Evolutionary conservation across 2,888 invertebrate species (phyloP).

Genomic region (Pterostichus niger): DNA sequence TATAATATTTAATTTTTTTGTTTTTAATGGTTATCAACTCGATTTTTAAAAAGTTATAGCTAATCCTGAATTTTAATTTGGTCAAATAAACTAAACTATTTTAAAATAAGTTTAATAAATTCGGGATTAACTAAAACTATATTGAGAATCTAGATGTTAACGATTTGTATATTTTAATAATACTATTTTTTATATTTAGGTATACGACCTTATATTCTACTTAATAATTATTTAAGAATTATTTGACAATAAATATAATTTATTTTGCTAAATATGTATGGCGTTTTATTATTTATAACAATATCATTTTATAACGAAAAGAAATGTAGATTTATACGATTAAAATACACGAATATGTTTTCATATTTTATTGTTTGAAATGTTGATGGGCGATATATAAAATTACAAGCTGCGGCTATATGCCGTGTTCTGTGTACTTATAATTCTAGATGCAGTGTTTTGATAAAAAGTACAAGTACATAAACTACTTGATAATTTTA

Average conservation of each 20-base stretch:
- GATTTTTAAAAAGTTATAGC: background rate
- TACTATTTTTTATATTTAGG: background rate
- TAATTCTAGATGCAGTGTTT: constrained; percentile 21
- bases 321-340: constrained; percentile 14
- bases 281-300: constrained; percentile 5
- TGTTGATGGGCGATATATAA: constrained; percentile 43
- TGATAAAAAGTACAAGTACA: constrained; percentile 47
- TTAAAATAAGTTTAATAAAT: no score
- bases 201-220: background rate
- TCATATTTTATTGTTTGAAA: constrained; percentile 29
- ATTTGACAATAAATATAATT: constrained; percentile 12
- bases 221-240: background rate
- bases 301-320: constrained; percentile 3
- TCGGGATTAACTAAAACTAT: no score
- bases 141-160: no score
- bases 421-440: constrained; percentile 15
- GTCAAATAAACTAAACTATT: no score
- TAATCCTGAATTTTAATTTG: no score
- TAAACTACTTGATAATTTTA: constrained; percentile 26
- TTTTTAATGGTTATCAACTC: no score
- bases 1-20: no score
- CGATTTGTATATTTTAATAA: background rate
- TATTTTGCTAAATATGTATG: background rate
- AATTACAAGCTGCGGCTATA: constrained; percentile 35
- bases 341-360: constrained; percentile 7